Evolutionary conservation across 2,113 vertebrate genomes (phyloP), one percentile per base, ranked within the genome.

Genomic region (Corythaixoides concolor): DNA sequence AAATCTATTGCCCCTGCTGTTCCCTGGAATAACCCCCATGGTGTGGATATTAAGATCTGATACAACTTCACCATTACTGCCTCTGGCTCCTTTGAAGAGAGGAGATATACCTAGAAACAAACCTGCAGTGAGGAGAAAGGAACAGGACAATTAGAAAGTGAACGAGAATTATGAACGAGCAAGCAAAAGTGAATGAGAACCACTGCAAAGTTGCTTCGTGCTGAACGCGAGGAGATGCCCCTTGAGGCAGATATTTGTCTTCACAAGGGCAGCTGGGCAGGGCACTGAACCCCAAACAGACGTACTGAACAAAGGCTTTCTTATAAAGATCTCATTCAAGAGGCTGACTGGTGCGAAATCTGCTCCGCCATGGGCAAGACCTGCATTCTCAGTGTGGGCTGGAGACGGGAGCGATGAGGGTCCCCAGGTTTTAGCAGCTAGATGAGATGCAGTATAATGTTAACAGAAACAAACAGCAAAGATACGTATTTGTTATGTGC

Each of bases 191-290:
- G 0, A 72, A 58, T 8, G 35, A 93, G 76, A 49, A 55, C 19
- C 49, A 22, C n/a, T 30, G 55, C 67, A 33, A 47, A 80, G 68
- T 13, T 39, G 21, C 68, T 60, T 35, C 32, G 59, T 35, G 13
- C 69, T 69, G 68, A 90, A 80, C 21, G 30, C 37, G 52, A 77
- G 82, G 64, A 77, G 85, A 47, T 95, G 76, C 67, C 50, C 59
- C 30, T 24, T 88, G 81, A 96, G 50, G 59, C 74, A 66, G 80
- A 88, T 62, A 85, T 95, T 90, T 92, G 55, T 80, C 45, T 93
- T 77, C 59, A 69, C n/a, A 35, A 26, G 56, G 81, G 81, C 95
- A 96, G 95, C 95, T 94, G 93, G 92, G 95, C 53, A 93, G 87
- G 91, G 90, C 90, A 73, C 77, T 73, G 89, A 92, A 73, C 74